Evolutionary conservation across 2,888 invertebrate species (phyloP).

Genomic region (Theretra japonica): DNA sequence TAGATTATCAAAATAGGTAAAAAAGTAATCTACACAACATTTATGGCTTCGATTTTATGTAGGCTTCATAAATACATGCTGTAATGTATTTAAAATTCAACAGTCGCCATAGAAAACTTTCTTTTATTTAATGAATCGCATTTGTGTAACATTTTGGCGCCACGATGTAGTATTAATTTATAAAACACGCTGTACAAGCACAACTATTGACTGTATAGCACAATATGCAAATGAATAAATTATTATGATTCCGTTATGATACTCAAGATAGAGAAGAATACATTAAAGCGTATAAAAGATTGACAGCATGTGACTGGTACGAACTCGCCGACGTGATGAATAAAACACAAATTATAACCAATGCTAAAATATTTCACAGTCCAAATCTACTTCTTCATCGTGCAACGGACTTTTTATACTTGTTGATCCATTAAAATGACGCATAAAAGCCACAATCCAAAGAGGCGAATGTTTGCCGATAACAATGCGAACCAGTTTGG

Average conservation of each 20-base stretch:
- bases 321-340: background rate
- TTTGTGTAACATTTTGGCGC: slow-evolving; percentile 20
- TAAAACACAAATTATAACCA: slow-evolving; percentile 12
- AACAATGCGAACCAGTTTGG: slow-evolving; percentile 64
- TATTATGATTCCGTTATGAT: background rate
- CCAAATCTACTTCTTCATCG: slow-evolving; percentile 28
- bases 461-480: slow-evolving; percentile 46
- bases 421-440: slow-evolving; percentile 28
- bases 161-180: background rate
- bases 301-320: slow-evolving; percentile 9
- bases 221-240: background rate
- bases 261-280: background rate
- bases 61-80: background rate
- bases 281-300: background rate
- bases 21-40: background rate
- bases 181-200: background rate
- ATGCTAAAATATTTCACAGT: background rate
- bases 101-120: background rate
- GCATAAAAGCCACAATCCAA: slow-evolving; percentile 35
- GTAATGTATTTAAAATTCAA: slow-evolving; percentile 6
- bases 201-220: background rate
- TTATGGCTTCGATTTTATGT: background rate
- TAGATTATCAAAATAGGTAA: background rate
- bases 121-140: background rate
- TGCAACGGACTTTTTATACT: slow-evolving; percentile 35